Percentiles rank a stretch among this genome's conserved stretches.
Conservation (phyloP, 2,797 vertebrate genomes). For the Sebastes vulpes region DNA sequence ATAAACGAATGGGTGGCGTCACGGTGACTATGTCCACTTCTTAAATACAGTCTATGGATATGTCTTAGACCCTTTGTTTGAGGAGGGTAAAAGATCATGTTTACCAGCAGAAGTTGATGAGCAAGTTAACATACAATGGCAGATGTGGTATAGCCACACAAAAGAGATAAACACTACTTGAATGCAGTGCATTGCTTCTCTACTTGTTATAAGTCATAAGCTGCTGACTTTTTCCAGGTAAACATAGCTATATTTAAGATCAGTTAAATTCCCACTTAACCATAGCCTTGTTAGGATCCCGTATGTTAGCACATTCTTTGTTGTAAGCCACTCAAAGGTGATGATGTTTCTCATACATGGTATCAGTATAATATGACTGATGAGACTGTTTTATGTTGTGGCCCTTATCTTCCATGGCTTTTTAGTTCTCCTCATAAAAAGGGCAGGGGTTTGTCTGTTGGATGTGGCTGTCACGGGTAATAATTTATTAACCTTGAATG, state of each 20-base stretch:
- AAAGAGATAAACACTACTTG: background rate
- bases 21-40: too few species aligned
- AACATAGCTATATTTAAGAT: background rate
- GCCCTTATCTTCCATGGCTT: background rate
- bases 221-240: background rate
- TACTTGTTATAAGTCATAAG: background rate
- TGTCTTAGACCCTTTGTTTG: background rate
- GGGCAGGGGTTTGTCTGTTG: background rate
- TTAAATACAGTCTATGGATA: too few species aligned
- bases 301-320: too few species aligned
- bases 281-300: background rate
- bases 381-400: background rate
- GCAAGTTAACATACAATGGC: background rate
- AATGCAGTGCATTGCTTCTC: background rate
- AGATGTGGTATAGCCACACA: background rate
- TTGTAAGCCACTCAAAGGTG: background rate
- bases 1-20: too few species aligned
- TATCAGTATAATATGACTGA: background rate
- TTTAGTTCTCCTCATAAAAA: background rate
- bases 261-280: background rate
- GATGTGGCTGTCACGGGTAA: background rate
- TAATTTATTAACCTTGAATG: conserved; percentile 2
- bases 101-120: background rate
- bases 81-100: background rate
- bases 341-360: background rate